phyloP scores from a whole-genome alignment of 2,888 invertebrate species.

The Volucella inflata region DNA sequence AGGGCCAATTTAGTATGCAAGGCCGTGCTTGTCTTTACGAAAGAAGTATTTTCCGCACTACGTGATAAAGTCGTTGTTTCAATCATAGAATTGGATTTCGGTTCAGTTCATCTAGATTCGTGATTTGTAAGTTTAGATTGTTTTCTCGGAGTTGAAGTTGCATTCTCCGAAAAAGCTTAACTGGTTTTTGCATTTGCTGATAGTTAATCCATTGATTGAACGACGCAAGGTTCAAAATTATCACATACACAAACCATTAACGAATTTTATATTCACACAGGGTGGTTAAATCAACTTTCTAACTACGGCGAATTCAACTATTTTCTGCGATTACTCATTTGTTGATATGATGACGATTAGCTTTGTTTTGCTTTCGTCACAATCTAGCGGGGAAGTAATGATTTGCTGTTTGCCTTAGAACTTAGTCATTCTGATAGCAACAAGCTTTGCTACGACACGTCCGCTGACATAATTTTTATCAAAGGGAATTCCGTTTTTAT shows the following conservation, averaged over 20 bases:
- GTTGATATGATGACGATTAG: neutral
- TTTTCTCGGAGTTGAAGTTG: slow-evolving; percentile 23
- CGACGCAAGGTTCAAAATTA: neutral
- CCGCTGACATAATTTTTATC: slow-evolving; percentile 8
- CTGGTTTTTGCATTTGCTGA: slow-evolving; percentile 4
- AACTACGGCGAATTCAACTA: neutral
- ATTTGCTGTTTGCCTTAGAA: slow-evolving; percentile 18
- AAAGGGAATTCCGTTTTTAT: slow-evolving; percentile 29
- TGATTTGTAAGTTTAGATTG: neutral
- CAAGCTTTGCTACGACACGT: neutral
- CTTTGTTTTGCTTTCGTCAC: slow-evolving; percentile 25
- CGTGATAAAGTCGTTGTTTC: slow-evolving; percentile 66
- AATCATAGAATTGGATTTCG: slow-evolving; percentile 45
- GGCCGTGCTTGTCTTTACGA: slow-evolving; percentile 54
- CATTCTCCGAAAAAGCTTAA: neutral
- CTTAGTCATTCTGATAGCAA: slow-evolving; percentile 40
- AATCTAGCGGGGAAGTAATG: neutral
- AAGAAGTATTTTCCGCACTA: slow-evolving; percentile 73
- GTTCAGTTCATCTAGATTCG: slow-evolving; percentile 31
- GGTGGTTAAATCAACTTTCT: neutral
- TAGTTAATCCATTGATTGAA: neutral
- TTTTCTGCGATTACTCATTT: slow-evolving; percentile 14
- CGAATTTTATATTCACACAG: neutral
- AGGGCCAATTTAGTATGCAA: slow-evolving; percentile 67
- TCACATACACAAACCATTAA: neutral